A percentile compares a stretch with the other conserved stretches of the same genome.
phyloP scores from a whole-genome alignment of 2,113 vertebrate genomes.

The Pongo abelii region DNA sequence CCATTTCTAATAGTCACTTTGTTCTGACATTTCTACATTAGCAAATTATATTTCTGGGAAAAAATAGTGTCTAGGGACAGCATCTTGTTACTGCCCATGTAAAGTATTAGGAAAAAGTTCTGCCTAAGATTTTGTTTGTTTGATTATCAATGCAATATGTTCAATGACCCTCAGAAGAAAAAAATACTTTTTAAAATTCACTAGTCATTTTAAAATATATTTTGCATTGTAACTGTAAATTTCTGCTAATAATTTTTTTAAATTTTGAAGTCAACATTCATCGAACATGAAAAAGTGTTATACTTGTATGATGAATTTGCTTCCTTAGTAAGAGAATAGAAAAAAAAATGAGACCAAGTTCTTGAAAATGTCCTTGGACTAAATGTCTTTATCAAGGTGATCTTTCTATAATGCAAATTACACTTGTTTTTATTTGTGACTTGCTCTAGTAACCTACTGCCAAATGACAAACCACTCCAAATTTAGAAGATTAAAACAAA shows the following conservation, averaged over 20 bases:
- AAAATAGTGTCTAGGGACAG: background rate
- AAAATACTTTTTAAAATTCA: background rate
- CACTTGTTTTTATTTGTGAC: background rate
- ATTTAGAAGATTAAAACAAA: background rate
- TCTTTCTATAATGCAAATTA: background rate
- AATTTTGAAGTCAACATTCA: background rate
- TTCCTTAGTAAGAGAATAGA: background rate
- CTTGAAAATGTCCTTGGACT: background rate
- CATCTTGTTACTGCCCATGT: background rate
- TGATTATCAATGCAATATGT: background rate
- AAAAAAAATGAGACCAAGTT: background rate
- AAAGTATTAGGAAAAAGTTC: background rate
- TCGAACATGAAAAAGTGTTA: background rate
- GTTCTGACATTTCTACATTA: slow-evolving; percentile 53
- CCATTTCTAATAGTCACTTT: slow-evolving; percentile 49
- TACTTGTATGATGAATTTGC: background rate
- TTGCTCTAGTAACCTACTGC: background rate
- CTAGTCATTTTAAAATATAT: background rate
- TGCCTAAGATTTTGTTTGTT: background rate
- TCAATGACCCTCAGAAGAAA: slow-evolving; percentile 29
- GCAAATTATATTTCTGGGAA: slow-evolving; percentile 43
- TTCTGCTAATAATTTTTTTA: background rate
- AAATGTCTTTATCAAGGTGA: background rate
- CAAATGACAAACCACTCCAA: background rate
- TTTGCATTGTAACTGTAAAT: slow-evolving; percentile 10